phyloP scores from a whole-genome alignment of 2,113 vertebrate species.

The Pygathrix nemaeus region DNA sequence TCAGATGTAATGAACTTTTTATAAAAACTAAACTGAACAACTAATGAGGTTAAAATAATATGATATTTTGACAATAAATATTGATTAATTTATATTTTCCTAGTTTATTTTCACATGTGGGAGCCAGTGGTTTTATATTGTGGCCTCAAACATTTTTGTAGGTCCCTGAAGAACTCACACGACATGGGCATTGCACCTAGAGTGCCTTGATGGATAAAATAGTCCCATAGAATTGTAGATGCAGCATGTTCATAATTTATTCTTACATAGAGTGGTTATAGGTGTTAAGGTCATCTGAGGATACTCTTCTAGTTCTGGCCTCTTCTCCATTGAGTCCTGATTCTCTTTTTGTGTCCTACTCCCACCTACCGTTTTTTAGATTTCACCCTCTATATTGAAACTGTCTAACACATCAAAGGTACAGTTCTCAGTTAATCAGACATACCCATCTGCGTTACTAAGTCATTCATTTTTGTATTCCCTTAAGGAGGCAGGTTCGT shows the following conservation, averaged over 20 bases:
- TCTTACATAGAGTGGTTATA: background rate
- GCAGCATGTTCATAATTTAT: background rate
- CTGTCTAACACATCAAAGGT: background rate
- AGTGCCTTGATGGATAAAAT: background rate
- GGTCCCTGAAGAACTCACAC: background rate
- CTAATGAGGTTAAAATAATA: conserved; percentile 22
- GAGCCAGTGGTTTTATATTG: background rate
- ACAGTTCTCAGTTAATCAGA: background rate
- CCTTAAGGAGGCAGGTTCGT: background rate
- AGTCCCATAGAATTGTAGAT: background rate
- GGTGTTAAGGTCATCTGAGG: background rate
- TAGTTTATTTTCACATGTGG: conserved; percentile 1
- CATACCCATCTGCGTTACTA: background rate
- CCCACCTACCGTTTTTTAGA: background rate
- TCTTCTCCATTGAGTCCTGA: background rate
- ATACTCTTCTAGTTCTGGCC: background rate
- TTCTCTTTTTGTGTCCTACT: background rate
- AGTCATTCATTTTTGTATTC: background rate
- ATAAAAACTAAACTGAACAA: background rate
- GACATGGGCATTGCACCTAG: too few species aligned
- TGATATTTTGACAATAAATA: conserved; percentile 16
- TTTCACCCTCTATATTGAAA: background rate
- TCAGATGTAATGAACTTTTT: conserved; percentile 43
- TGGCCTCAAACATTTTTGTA: background rate
- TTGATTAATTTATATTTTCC: conserved; percentile 9